A percentile compares a stretch with the other conserved stretches of the same genome.
Evolutionary conservation across 2,113 vertebrate species (phyloP).

Genomic region (Gyps fulvus): DNA sequence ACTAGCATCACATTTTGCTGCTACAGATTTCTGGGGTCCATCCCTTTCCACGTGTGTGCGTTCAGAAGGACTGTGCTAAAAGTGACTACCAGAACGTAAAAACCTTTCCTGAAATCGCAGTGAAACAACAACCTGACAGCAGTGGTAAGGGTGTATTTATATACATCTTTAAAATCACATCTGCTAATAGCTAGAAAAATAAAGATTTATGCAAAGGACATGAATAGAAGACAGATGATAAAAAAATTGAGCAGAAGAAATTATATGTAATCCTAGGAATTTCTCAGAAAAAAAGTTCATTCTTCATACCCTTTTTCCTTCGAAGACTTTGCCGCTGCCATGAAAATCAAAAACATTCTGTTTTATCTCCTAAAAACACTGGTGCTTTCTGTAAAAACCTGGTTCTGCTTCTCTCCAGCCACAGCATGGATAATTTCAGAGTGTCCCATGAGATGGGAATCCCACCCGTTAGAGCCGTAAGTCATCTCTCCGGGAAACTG

Average conservation of each 20-base stretch:
- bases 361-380: background rate
- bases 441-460: background rate
- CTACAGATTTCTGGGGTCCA: background rate
- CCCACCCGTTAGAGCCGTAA: background rate
- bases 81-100: background rate
- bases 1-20: background rate
- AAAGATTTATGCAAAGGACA: background rate
- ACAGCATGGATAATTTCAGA: background rate
- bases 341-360: background rate
- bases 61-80: background rate
- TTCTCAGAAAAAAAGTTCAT: background rate
- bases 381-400: background rate
- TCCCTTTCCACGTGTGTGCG: accelerated
- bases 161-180: background rate
- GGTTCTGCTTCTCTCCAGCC: background rate
- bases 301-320: background rate
- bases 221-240: background rate
- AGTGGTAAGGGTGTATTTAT: background rate
- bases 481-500: background rate
- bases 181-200: background rate
- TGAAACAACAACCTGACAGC: background rate
- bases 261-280: background rate
- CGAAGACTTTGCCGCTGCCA: background rate
- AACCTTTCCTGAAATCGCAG: background rate
- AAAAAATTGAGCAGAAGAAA: background rate